Base-by-base conservation (phyloP, 1,140 invertebrate species). In the Streblospio benedicti region DNA sequence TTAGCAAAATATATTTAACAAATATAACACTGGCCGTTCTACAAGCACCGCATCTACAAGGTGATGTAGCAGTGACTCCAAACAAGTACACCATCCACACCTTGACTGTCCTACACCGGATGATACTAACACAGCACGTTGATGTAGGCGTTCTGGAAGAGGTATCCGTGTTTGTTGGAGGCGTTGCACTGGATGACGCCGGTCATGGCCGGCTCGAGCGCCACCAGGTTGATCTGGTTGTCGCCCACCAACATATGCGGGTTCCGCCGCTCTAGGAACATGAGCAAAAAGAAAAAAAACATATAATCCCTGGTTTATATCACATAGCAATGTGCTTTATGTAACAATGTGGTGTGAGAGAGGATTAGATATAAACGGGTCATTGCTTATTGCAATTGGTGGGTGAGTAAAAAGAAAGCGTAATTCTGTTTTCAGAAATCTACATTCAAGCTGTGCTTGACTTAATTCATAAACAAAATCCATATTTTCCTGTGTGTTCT, bases 171-270 rank as follows among this genome's bases (percentile, higher is more conserved):
- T n/a, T 87, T 89, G 76, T 98, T 99, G 60, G 93, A 95, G 0
- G 94, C 95, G 80, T 99, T 99, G 78, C 95, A 98, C 49, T 97
- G 94, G 71, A 96, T 94, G 76, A 98, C 96, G 60, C 92, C 93
- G 4, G 93, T 97, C 76, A 99, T 96, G 43, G 83, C 67, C 75
- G 85, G 82, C n/a, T 43, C 98, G 89, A 35, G 82, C 85, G 71
- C 92, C 74, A 41, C 73, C 59, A 72, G 83, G 57, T 75, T 76
- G 63, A 71, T 79, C 58, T 82, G 81, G 51, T 91, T 82, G 0
- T 84, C 80, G 82, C 93, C 94, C 0, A 80, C 78, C 16, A 84
- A 81, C 1, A 87, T 85, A 74, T 90, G 84, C 47, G 18, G 49
- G 18, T 61, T 71, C 63, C 30, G 44, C 57, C 0, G 64, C 61